These are phyloP conservation scores for Coelopa pilipes DNA, from an alignment of 2,888 invertebrate genomes.

Conservation along the genomic window DNA sequence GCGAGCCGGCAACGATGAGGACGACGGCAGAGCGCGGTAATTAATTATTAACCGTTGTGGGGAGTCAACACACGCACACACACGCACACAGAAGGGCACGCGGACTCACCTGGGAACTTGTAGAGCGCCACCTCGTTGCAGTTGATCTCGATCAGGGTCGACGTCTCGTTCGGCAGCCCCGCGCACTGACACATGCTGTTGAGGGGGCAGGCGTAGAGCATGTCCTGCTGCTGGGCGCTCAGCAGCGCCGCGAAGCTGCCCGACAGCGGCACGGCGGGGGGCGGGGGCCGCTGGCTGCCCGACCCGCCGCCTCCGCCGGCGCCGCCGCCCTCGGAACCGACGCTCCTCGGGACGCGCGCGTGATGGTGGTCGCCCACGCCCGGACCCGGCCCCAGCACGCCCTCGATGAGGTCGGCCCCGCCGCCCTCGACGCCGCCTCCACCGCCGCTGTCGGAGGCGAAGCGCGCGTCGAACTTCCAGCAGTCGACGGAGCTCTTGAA, in stretches of 20 bases:
- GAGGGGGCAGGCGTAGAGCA: slow-evolving; percentile 65
- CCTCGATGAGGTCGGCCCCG: slow-evolving; percentile 41
- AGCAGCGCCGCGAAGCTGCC: slow-evolving; percentile 55
- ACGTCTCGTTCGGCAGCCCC: slow-evolving; percentile 66
- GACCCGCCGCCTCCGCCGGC: slow-evolving; percentile 7
- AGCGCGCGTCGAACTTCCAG: slow-evolving; percentile 62
- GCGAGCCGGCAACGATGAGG: background rate
- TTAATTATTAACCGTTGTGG: slow-evolving; percentile 32
- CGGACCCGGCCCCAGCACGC: slow-evolving; percentile 38
- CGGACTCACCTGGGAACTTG: slow-evolving; percentile 67
- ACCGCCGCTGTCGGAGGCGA: slow-evolving; percentile 46
- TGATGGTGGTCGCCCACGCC: slow-evolving; percentile 13
- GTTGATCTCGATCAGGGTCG: slow-evolving; percentile 67
- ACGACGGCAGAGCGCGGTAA: slow-evolving; percentile 4
- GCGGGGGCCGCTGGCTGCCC: slow-evolving; percentile 43
- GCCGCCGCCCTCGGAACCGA: slow-evolving; percentile 15
- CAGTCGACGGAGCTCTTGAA: slow-evolving; percentile 59
- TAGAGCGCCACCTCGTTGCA: slow-evolving; percentile 67
- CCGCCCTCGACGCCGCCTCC: slow-evolving; percentile 49
- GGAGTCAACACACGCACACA: slow-evolving; percentile 9
- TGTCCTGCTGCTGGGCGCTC: slow-evolving; percentile 65
- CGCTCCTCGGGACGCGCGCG: slow-evolving; percentile 29
- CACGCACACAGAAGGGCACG: slow-evolving; percentile 5
- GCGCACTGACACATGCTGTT: slow-evolving; percentile 68
- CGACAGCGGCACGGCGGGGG: slow-evolving; percentile 42